Evolutionary conservation across 2,888 invertebrate genomes (phyloP), one percentile per base, ranked within the genome.

Genomic region (Tipula lateralis): DNA sequence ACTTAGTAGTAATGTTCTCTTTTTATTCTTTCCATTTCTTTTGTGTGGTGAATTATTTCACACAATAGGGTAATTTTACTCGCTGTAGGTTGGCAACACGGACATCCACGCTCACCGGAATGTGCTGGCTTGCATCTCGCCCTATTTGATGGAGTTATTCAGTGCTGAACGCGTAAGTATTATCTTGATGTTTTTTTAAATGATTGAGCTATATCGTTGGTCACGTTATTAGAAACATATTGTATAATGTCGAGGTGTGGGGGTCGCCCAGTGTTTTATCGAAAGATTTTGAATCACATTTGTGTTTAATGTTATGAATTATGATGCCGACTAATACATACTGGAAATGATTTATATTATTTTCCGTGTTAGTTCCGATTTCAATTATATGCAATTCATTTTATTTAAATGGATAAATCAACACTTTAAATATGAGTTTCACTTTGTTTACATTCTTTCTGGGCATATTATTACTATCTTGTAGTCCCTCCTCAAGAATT

Each of bases 91-190:
- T 87, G 94, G 93, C 83, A 93, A 92, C 87, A 91, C 92, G 44
- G 96, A 96, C 89, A 92, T 95, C 84, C 93, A 93, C 86, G 95
- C 94, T 13, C 97, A 97, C 89, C 92, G 94, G 87, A 95, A 95
- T 84, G 94, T 96, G 85, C 91, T 96, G 87, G 96, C 95, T 3
- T 94, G 95, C 87, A 94, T 94, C 83, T 95, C 95, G 87, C 94
- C 95, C 4, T 94, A 94, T 89, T 91, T 96, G 86, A 94, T 96
- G 88, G 94, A 95, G 87, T 90, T 94, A 87, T 94, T 96, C 89
- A 92, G 92, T 85, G 90, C 91, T 81, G 92, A 93, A 87, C 91
- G 91, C 86, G 92, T 92, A 85, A 85, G 39, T n/a, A 39, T 50
- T 29, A 50, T 82, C 7, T 29, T 82, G 29, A 24, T 82, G n/a